Base-by-base conservation (phyloP, 1,140 invertebrate species). In the Macrotrachela quadricornifera region DNA sequence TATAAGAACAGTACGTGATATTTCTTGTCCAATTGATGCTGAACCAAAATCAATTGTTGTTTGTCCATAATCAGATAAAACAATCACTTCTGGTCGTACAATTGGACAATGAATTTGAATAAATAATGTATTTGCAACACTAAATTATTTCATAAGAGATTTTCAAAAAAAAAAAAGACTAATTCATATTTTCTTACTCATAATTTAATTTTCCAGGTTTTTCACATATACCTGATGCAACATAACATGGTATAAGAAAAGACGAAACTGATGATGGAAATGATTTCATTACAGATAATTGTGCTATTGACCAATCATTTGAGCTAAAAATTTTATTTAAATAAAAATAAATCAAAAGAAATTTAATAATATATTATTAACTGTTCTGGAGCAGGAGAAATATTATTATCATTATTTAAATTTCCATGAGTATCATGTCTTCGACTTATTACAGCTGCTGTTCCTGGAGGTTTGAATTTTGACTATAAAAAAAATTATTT, bases 101-200 rank as follows among this genome's bases (percentile, higher is more conserved):
- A 59, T 58, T 15, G 68, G 66, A 51, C 68, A 69, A 55, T 68
- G 63, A 0, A 70, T 59, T 42, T 68, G 62, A 36, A 70, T 50
- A 54, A 65, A 67, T 49, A 70, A 45, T 6, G 66, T 68, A 56
- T 70, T 68, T 53, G 64, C 57, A 30, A 63, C 57, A 51, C 67
- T 69, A 60, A 43, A 61, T 58, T 38, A 10, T 10, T 42, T 15
- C 13, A 15, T 42, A 42, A 3, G 10, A 4, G 2, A 42, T 4
- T 42, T 42, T 42, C 12, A 42, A 42, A 42, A 6, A 42, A 42
- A 14, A 42, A 14, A 10, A 42, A 42, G 15, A 42, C 10, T 10
- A 10, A 42, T 42, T 2, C 1, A 42, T 42, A 42, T 10, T 10
- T 42, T 15, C 13, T 14, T 42, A 13, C 13, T 42, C 15, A 42